Evolutionary conservation across 2,888 invertebrate species (phyloP).

Genomic region (Orthonevra nobilis): DNA sequence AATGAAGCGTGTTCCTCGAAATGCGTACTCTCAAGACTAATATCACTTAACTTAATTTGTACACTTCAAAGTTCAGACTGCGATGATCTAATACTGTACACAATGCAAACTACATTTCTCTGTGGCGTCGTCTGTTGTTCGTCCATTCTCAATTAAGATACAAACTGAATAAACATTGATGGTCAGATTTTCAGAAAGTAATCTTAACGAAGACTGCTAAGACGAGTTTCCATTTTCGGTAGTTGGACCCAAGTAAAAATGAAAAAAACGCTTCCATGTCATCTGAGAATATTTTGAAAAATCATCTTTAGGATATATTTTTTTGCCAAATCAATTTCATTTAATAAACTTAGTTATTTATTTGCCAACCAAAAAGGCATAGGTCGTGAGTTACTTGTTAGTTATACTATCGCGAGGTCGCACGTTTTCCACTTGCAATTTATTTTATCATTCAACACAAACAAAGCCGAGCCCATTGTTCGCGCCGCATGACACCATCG

Average conservation of each 20-base stretch:
- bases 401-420: slow-evolving; percentile 9
- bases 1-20: too few relatives aligned
- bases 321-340: slow-evolving; percentile 6
- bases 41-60: slow-evolving; percentile 4
- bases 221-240: slow-evolving; percentile 47
- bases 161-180: slow-evolving; percentile 48
- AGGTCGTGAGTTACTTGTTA: slow-evolving; percentile 16
- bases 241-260: background rate
- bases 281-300: slow-evolving; percentile 3
- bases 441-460: slow-evolving; percentile 16
- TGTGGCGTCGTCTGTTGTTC: slow-evolving; percentile 18
- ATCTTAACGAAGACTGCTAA: slow-evolving; percentile 59
- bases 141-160: slow-evolving; percentile 26
- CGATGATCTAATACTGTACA: slow-evolving; percentile 59
- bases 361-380: slow-evolving; percentile 1
- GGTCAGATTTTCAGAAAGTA: slow-evolving; percentile 43
- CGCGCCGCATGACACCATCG: slow-evolving; percentile 52
- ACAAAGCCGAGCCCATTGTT: slow-evolving; percentile 3
- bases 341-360: slow-evolving; percentile 12
- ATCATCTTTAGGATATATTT: background rate
- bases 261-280: slow-evolving; percentile 24
- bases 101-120: slow-evolving; percentile 15
- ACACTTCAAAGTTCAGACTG: slow-evolving; percentile 6
- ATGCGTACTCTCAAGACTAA: slow-evolving; percentile 10
- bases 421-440: slow-evolving; percentile 3